Evolutionary conservation across 2,113 vertebrate genomes (phyloP).

Genomic region (Polypterus senegalus): DNA sequence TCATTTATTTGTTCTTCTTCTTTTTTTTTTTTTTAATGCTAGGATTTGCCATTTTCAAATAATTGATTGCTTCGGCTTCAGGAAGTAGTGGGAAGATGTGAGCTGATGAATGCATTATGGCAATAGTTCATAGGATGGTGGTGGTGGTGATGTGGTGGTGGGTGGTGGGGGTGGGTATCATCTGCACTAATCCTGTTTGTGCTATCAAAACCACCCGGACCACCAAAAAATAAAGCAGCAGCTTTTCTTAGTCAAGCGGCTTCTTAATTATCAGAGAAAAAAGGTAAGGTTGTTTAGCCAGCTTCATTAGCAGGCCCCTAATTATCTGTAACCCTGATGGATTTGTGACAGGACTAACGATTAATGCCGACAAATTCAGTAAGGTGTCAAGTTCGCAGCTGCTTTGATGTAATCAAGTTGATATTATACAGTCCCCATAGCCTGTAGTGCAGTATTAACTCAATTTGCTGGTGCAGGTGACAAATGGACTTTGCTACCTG

Average conservation of each 20-base stretch:
- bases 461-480: slow-evolving; percentile 95
- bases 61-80: slow-evolving; percentile 73
- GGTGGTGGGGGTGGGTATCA: slow-evolving; percentile 56
- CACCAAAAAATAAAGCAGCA: slow-evolving; percentile 47
- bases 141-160: slow-evolving; percentile 62
- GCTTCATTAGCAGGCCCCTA: slow-evolving; percentile 94
- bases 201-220: slow-evolving; percentile 33
- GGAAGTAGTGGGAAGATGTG: slow-evolving; percentile 49
- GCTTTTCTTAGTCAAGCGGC: slow-evolving; percentile 66
- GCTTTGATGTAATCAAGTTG: slow-evolving; percentile 97
- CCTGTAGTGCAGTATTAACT: slow-evolving; percentile 85
- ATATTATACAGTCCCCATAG: slow-evolving; percentile 92
- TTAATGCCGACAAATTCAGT: slow-evolving; percentile 99
- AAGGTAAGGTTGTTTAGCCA: slow-evolving; percentile 79
- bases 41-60: slow-evolving; percentile 45
- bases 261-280: slow-evolving; percentile 88
- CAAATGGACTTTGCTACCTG: slow-evolving; percentile 99
- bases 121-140: slow-evolving; percentile 58
- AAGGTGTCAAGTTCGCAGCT: slow-evolving; percentile 93
- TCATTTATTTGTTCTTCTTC: too few relatives aligned
- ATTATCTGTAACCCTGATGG: slow-evolving; percentile 99
- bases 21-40: too few relatives aligned
- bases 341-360: slow-evolving; percentile 96
- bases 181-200: slow-evolving; percentile 63
- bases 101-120: slow-evolving; percentile 61